Base-by-base conservation (phyloP, 2,113 vertebrate genomes). In the Sinocyclocheilus rhinocerous region DNA sequence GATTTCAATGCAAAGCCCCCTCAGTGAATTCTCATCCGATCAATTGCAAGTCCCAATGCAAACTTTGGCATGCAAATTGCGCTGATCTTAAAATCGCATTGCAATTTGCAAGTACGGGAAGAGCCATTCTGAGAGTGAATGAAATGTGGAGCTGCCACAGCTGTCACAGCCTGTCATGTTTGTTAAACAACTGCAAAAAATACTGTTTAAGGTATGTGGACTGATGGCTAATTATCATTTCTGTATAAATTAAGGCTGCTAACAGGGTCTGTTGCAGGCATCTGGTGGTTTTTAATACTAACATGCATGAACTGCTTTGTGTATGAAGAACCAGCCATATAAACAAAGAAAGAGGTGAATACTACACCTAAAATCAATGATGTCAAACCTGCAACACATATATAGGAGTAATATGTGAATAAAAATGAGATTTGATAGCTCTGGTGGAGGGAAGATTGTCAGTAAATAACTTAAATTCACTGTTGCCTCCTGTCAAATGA, bases 231-330 rank as follows among this genome's bases (percentile, higher is more conserved):
- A 87, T 87, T 81, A 79, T 82, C 52, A 50, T 24, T 29, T 6
- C 45, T 76, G 76, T 87, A 73, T 87, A 89, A 81, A 87, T 89
- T 86, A 86, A 67, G 84, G 42, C 55, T 8, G 63, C n/a, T 73
- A 45, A 72, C 65, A 50, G 26, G 9, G 36, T 72, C 76, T 76
- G 45, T 85, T 75, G 63, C 79, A 52, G 67, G 83, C 72, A 85
- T 89, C 85, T 67, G n/a, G 13, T 76, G 72, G 26, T 81, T 22
- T 75, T 76, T 70, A 3, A 75, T 45, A 63, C 22, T 18, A 73
- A 48, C 85, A 67, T 55, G 45, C 73, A 65, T 73, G n/a, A 36
- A 77, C 73, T 73, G 36, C 45, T 22, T 52, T 57, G 57, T 57
- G 39, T 52, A 33, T 12, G 5, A 18, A 45, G n/a, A 9, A 67